These are phyloP conservation scores for Sebastes nivosus DNA, from an alignment of 2,797 vertebrate species.

Conservation along the genomic window DNA sequence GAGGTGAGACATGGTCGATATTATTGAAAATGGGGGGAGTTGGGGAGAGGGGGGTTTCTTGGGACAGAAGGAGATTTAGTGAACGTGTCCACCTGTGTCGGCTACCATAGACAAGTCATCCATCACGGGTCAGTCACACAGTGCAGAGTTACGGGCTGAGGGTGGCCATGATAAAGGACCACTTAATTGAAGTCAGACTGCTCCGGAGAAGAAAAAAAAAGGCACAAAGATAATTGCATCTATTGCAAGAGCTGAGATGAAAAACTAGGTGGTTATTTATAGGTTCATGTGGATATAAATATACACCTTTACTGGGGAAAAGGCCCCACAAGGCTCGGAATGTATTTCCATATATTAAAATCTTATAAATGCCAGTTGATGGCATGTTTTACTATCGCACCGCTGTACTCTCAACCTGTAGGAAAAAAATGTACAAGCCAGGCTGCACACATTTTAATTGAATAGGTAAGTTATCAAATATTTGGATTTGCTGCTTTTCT, in stretches of 20 bases:
- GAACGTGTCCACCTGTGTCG: conserved; percentile 51
- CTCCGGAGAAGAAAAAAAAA: neutral
- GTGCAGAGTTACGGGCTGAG: neutral
- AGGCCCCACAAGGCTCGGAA: neutral
- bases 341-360: conserved; percentile 35
- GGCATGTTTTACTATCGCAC: conserved; percentile 2
- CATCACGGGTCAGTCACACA: conserved; percentile 49
- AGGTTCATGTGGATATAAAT: conserved; percentile 19
- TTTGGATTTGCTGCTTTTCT: neutral
- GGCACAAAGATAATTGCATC: conserved; percentile 21
- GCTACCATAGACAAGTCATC: conserved; percentile 59
- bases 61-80: conserved; percentile 51
- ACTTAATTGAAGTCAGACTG: conserved; percentile 25
- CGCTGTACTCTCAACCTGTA: neutral
- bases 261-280: conserved; percentile 34
- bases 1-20: conserved; percentile 19
- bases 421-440: neutral
- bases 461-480: neutral
- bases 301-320: neutral
- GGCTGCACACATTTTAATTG: neutral
- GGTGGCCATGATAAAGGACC: conserved; percentile 2
- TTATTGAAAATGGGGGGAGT: conserved; percentile 37
- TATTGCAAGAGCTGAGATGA: conserved; percentile 3
- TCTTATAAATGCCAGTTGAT: conserved; percentile 5
- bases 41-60: neutral